Conservation (phyloP, 2,888 invertebrate genomes). For the Drosophila affinis region DNA sequence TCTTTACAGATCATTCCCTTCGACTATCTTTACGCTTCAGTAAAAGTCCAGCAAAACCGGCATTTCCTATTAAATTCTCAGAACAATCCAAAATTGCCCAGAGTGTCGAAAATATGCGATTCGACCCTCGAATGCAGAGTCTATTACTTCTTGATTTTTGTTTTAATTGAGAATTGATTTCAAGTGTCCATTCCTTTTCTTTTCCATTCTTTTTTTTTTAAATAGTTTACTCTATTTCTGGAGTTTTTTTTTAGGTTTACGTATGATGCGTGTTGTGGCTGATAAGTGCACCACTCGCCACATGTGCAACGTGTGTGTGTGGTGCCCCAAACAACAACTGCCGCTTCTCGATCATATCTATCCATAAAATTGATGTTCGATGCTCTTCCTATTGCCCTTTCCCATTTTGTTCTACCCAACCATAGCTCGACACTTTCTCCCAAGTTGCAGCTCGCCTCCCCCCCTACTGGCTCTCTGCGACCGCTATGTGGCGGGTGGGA, state of each 20-base stretch:
- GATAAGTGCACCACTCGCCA: conserved; percentile 39
- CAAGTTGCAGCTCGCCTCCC: not conserved
- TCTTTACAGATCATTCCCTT: not conserved
- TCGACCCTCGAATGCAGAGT: not conserved
- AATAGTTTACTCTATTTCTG: conserved; percentile 29
- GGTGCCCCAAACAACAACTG: conserved; percentile 1
- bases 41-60: too few relatives aligned
- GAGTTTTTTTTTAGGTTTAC: not conserved
- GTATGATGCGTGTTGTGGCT: conserved; percentile 1
- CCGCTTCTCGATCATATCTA: conserved; percentile 25
- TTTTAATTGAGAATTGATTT: conserved; percentile 59
- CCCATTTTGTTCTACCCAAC: not conserved
- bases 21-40: not conserved
- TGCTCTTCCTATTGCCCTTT: conserved; percentile 22
- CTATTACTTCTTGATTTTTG: conserved; percentile 5
- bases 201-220: conserved; percentile 20
- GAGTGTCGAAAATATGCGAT: not conserved
- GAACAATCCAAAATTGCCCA: not conserved
- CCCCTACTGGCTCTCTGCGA: not conserved
- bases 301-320: conserved; percentile 22
- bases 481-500: conserved; percentile 37
- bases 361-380: conserved; percentile 39
- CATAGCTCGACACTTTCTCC: not conserved
- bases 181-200: conserved; percentile 57
- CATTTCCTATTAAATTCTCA: not conserved